Evolutionary conservation across 2,113 vertebrate species (phyloP).

Genomic region (Lasiurus borealis): DNA sequence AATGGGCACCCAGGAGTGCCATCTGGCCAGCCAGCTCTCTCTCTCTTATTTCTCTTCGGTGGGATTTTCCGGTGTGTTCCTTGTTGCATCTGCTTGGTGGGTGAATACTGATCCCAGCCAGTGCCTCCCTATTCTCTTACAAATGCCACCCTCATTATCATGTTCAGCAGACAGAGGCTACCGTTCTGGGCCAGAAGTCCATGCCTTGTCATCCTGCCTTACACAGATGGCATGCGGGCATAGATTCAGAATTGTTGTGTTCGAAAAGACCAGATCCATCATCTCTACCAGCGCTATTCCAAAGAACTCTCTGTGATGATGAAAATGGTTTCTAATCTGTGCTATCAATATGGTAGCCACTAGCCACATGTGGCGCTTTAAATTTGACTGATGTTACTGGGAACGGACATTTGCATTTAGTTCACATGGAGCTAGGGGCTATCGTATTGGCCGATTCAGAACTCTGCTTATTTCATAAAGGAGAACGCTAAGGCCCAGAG

Average conservation of each 20-base stretch:
- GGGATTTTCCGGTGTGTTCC: slow-evolving; percentile 53
- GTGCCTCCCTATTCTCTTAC: background rate
- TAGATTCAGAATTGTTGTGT: slow-evolving; percentile 27
- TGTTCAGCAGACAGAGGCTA: slow-evolving; percentile 43
- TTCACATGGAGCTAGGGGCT: background rate
- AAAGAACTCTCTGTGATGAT: slow-evolving; percentile 11
- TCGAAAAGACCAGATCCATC: background rate
- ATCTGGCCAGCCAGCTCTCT: slow-evolving; percentile 41
- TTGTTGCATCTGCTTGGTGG: slow-evolving; percentile 66
- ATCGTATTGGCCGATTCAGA: background rate
- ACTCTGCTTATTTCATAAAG: background rate
- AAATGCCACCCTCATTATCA: slow-evolving; percentile 61
- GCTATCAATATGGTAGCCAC: background rate
- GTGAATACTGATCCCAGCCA: slow-evolving; percentile 39
- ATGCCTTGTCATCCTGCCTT: slow-evolving; percentile 41
- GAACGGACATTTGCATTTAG: background rate
- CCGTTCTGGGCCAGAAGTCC: slow-evolving; percentile 53
- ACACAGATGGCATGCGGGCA: slow-evolving; percentile 70
- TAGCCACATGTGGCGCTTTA: background rate
- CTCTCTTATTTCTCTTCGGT: background rate
- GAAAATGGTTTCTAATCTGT: background rate
- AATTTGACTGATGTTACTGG: background rate
- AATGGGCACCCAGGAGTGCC: background rate
- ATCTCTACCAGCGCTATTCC: background rate
- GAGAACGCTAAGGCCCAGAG: background rate